A percentile compares a stretch with the other conserved stretches of the same genome.
These are phyloP conservation scores for Martes martes DNA, from an alignment of 2,113 vertebrate species.

Conservation along the genomic window DNA sequence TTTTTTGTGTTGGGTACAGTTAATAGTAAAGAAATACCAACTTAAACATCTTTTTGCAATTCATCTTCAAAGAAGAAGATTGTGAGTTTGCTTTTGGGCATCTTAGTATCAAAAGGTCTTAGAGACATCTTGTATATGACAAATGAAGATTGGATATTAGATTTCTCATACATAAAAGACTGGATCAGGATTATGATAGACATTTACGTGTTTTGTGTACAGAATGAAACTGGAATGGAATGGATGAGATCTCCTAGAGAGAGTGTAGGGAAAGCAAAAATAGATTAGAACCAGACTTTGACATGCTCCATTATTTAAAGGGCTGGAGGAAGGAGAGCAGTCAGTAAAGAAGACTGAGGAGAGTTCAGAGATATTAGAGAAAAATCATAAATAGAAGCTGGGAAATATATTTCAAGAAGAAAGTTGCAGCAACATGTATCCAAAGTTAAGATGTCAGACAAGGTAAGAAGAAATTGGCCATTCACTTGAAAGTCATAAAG, in stretches of 20 bases:
- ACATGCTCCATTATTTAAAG: background rate
- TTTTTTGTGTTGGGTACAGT: background rate
- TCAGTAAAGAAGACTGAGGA: background rate
- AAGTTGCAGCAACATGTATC: background rate
- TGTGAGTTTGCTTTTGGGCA: background rate
- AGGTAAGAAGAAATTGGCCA: background rate
- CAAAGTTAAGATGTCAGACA: background rate
- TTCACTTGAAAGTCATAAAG: background rate
- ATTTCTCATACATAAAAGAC: background rate
- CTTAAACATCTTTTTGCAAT: background rate
- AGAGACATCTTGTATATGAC: background rate
- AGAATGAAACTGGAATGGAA: background rate
- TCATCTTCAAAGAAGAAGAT: background rate
- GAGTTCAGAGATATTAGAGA: background rate
- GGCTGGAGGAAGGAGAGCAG: background rate
- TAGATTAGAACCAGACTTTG: background rate
- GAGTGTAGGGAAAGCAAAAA: background rate
- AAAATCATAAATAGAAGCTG: background rate
- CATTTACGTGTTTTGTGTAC: background rate
- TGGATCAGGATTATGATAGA: background rate
- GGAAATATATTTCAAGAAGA: background rate
- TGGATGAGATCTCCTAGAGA: background rate
- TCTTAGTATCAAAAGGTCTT: background rate
- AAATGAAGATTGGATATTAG: background rate
- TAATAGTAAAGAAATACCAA: background rate